phyloP scores from a whole-genome alignment of 2,888 invertebrate species.

The Stramonita haemastoma region DNA sequence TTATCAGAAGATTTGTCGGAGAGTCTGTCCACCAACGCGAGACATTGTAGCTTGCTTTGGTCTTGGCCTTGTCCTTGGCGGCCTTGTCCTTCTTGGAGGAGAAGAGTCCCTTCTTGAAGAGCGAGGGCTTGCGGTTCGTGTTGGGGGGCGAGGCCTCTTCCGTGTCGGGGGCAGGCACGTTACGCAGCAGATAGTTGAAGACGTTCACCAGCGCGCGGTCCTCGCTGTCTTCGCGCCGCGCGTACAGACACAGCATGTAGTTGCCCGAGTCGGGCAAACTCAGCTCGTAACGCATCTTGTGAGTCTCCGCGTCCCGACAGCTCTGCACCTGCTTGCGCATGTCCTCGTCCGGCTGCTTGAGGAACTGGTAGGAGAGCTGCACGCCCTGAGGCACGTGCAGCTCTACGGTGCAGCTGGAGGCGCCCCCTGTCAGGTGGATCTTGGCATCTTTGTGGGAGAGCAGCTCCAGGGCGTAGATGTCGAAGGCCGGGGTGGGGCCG shows the following conservation, averaged over 20 bases:
- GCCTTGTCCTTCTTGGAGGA: conserved; percentile 51
- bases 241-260: conserved; percentile 75
- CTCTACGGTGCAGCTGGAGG: conserved; percentile 64
- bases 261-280: conserved; percentile 71
- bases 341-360: conserved; percentile 75
- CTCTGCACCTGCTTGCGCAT: conserved; percentile 69
- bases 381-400: conserved; percentile 65
- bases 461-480: conserved; percentile 67
- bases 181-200: conserved; percentile 72
- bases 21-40: conserved; percentile 46
- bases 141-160: conserved; percentile 37
- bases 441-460: conserved; percentile 71
- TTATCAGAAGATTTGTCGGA: conserved; percentile 50
- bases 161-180: conserved; percentile 42
- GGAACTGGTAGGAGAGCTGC: conserved; percentile 70
- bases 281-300: conserved; percentile 56
- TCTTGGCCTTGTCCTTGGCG: conserved; percentile 46
- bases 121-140: conserved; percentile 45
- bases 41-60: conserved; percentile 42
- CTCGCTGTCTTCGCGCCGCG: conserved; percentile 64
- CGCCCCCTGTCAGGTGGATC: conserved; percentile 56
- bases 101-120: conserved; percentile 57
- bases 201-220: conserved; percentile 69
- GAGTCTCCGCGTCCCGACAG: conserved; percentile 58
- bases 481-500: conserved; percentile 72